Base-by-base conservation (phyloP, 2,797 vertebrate species). In the Mormyrus hasselquistii region DNA sequence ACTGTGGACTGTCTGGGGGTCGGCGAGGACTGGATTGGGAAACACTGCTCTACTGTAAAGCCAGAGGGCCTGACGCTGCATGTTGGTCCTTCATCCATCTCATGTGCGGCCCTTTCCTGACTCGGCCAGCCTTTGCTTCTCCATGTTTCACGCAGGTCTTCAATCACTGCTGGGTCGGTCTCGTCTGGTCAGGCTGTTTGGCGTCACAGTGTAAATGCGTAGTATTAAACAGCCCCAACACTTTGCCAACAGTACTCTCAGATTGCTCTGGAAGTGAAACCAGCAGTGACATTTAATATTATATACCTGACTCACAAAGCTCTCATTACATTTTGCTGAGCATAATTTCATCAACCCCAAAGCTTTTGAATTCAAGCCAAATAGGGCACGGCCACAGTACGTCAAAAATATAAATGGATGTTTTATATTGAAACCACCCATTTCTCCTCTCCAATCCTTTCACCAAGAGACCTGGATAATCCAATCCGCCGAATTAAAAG, bases 401-500 rank as follows among this genome's bases (percentile, higher is more conserved):
- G 89, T 90, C 76, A 73, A 47, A 89, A 87, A 91, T 87, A 29
- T 82, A 93, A 92, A 90, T 89, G 87, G 69, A 87, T 89, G 88
- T 91, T 93, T 91, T 92, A 91, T 94, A 93, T 94, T 92, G 93
- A 91, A 93, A 93, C 91, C 90, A 90, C 14, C 79, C 89, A 91
- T 92, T 89, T 91, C 90, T 59, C 57, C 59, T 53, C 83, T 55
- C 29, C 57, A 89, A 65, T 25, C 47, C 86, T 82, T 57, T 88
- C 25, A 86, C 86, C 88, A 91, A 87, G 88, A 88, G 50, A 92
- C 84, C 89, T 84, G 88, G 92, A 92, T 94, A 93, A 95, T 94
- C 93, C 90, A 92, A 91, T 94, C 93, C 90, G 90, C 55, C 87
- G 90, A 93, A 94, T 94, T 92, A 95, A 95, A 95, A 94, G 91